These are phyloP conservation scores for Notodonta dromedarius DNA, from an alignment of 2,888 invertebrate genomes.

Conservation along the genomic window DNA sequence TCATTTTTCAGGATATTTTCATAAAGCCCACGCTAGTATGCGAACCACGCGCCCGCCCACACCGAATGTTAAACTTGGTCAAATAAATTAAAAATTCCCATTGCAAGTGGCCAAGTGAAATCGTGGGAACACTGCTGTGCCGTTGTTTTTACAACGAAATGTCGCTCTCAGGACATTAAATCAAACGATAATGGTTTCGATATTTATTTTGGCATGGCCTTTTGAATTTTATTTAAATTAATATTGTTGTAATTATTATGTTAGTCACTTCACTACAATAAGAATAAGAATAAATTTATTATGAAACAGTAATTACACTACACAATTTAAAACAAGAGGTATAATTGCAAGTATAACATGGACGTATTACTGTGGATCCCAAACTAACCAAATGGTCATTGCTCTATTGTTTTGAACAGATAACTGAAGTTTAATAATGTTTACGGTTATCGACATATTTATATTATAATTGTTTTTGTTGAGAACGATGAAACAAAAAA, in stretches of 20 bases:
- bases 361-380: too few species aligned
- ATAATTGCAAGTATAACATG: too few species aligned
- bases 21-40: constrained; percentile 50
- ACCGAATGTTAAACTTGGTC: constrained; percentile 50
- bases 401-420: too few species aligned
- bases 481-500: not conserved
- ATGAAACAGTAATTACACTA: too few species aligned
- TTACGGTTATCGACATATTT: too few species aligned
- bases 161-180: not conserved
- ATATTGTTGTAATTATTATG: too few species aligned
- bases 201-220: not conserved
- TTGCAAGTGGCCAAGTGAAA: constrained; percentile 54
- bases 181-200: not conserved
- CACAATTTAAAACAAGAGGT: too few species aligned
- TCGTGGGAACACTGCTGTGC: constrained; percentile 50
- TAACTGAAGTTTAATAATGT: too few species aligned
- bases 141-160: constrained; percentile 22
- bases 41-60: constrained; percentile 43
- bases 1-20: constrained; percentile 46
- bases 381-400: too few species aligned
- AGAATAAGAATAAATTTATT: too few species aligned
- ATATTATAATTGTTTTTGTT: not conserved
- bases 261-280: too few species aligned
- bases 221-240: too few species aligned
- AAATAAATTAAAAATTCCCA: constrained; percentile 64